Conservation (phyloP, 2,113 vertebrate species). For the Sigmodon hispidus region DNA sequence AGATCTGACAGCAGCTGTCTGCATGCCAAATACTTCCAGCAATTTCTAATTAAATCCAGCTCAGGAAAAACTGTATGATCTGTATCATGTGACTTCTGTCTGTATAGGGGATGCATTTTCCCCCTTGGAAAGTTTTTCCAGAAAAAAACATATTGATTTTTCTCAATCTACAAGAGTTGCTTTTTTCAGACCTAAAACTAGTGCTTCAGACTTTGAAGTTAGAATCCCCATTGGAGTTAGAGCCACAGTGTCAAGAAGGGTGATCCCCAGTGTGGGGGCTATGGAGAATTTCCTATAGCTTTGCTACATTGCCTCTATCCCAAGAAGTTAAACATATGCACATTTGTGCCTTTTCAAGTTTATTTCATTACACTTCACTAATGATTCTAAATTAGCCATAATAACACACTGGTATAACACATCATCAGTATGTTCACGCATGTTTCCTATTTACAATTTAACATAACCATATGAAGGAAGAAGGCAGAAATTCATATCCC, state of each 20-base stretch:
- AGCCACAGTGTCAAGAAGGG: neutral
- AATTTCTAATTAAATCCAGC: constrained; percentile 79
- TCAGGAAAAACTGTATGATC: constrained; percentile 66
- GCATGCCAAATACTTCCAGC: constrained; percentile 81
- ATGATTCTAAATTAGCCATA: neutral
- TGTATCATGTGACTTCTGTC: constrained; percentile 56
- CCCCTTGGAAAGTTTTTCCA: constrained; percentile 24
- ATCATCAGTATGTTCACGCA: neutral
- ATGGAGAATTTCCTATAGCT: neutral
- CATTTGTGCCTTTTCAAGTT: neutral
- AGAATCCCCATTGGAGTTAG: neutral
- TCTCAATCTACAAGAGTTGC: constrained; percentile 40
- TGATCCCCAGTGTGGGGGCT: neutral
- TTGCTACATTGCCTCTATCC: neutral
- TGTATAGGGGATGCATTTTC: constrained; percentile 56
- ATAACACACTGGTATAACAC: neutral
- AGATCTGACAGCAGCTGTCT: constrained; percentile 76
- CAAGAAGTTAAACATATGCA: neutral
- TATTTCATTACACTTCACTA: neutral
- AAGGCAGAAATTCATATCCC: neutral
- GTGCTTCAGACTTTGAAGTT: neutral
- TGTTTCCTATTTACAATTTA: neutral
- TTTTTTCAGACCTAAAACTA: constrained; percentile 36
- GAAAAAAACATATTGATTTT: neutral
- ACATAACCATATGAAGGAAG: neutral